A percentile compares a stretch with the other conserved stretches of the same genome.
Evolutionary conservation across 2,888 invertebrate species (phyloP).

Genomic region (Eristalis intricaria): DNA sequence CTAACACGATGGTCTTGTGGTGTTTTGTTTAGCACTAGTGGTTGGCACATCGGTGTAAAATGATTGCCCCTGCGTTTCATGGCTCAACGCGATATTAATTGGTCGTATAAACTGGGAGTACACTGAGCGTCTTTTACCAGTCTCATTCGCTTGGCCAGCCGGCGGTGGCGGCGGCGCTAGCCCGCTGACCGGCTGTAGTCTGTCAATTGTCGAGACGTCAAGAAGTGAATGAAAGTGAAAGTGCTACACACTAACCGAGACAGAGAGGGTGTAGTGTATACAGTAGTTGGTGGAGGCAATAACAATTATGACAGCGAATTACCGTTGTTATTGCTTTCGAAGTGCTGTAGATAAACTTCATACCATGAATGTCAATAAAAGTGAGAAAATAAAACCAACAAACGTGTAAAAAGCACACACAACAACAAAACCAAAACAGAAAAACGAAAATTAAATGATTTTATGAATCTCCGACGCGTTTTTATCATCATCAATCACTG

Average conservation of each 20-base stretch:
- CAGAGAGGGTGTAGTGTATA: slow-evolving; percentile 8
- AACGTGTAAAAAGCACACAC: neutral
- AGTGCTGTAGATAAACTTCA: slow-evolving; percentile 51
- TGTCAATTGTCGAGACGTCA: slow-evolving; percentile 12
- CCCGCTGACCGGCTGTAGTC: neutral
- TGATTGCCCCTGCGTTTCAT: slow-evolving; percentile 44
- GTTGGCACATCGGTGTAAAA: slow-evolving; percentile 22
- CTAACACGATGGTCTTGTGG: neutral
- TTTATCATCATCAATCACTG: slow-evolving; percentile 51
- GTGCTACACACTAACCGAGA: slow-evolving; percentile 4
- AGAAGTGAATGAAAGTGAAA: slow-evolving; percentile 41
- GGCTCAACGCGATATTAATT: slow-evolving; percentile 48
- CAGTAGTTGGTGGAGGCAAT: slow-evolving; percentile 30
- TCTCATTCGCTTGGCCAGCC: neutral
- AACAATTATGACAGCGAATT: slow-evolving; percentile 52
- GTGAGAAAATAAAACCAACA: slow-evolving; percentile 24
- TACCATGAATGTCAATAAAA: slow-evolving; percentile 65
- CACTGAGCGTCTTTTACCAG: slow-evolving; percentile 12
- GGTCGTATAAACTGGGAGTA: slow-evolving; percentile 54
- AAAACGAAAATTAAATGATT: slow-evolving; percentile 36
- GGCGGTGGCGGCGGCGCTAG: neutral
- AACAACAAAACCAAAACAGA: slow-evolving; percentile 32
- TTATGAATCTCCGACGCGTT: slow-evolving; percentile 63
- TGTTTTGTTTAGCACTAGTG: slow-evolving; percentile 13
- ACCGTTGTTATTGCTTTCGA: slow-evolving; percentile 34